Conservation (phyloP, 2,797 vertebrate genomes). For the Limosa lapponica region DNA sequence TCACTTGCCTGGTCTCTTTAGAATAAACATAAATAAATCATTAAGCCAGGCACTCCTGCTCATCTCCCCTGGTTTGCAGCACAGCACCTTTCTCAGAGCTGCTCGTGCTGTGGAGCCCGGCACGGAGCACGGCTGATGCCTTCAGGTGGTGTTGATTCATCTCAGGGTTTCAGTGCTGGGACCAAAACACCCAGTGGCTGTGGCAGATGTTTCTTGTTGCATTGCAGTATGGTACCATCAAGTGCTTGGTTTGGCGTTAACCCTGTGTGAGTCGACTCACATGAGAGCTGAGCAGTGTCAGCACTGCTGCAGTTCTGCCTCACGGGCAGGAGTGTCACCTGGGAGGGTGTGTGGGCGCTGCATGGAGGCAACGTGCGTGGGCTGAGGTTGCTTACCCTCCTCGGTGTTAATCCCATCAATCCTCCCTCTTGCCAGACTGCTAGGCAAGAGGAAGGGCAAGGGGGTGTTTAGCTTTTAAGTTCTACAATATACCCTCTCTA, state of each 20-base stretch:
- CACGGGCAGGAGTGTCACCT: fast-evolving
- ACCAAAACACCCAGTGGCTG: neutral
- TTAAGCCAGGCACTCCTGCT: neutral
- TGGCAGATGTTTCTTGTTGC: neutral
- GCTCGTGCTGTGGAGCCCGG: fast-evolving
- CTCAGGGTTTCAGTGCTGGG: neutral
- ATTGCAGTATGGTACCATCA: neutral
- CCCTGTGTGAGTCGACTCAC: fast-evolving
- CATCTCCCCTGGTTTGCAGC: neutral
- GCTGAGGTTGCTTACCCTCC: fast-evolving
- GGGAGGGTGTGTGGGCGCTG: neutral
- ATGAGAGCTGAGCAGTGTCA: fast-evolving
- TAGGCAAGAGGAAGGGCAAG: fast-evolving
- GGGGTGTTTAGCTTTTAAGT: neutral
- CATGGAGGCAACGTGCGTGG: fast-evolving
- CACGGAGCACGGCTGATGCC: fast-evolving
- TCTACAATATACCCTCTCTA: neutral
- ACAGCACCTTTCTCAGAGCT: neutral
- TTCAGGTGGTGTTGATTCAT: neutral
- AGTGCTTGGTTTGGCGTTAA: neutral
- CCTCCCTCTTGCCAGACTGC: too few species aligned
- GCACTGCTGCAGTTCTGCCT: neutral
- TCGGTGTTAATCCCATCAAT: fast-evolving
- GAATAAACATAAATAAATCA: neutral
- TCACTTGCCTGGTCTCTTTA: fast-evolving